Evolutionary conservation across 1,140 invertebrate species (phyloP), one percentile per base, ranked within the genome.

Genomic region (Lycorma delicatula): DNA sequence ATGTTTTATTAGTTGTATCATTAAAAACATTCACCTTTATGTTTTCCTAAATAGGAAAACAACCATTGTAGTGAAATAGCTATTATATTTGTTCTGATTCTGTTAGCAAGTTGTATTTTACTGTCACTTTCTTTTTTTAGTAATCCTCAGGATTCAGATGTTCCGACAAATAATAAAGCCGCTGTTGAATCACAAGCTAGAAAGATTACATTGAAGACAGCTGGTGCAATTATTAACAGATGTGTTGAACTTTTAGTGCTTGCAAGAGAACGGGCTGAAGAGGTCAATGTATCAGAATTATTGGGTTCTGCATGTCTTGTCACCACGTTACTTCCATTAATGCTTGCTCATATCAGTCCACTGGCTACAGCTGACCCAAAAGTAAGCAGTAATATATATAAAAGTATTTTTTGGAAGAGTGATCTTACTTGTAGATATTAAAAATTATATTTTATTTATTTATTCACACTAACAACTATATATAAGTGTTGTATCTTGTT

Each of bases 341-440:
- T 89, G 51, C 77, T 91, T 67, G 85, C 88, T 13, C 85, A 92
- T 69, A 84, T 92, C 38, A 86, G 85, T 67, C 85, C 87, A 13
- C 74, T 92, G 29, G 88, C 85, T 28, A 83, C 84, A 46, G 85
- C 85, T 44, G 88, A 93, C 74, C 86, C 89, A 2, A 81, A 86
- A 71, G 88, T 89, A 74, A 74, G 29, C 29, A 16, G 16, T n/a
- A 34, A 34, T 7, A 34, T 34, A 34, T n/a, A n/a, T n/a, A n/a
- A n/a, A 47, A 34, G 20, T 46, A 70, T 68, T 48, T 9, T 26
- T 55, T 56, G 50, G 12, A 36, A 18, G n/a, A 13, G 16, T 16
- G 27, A 31, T 20, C 13, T 4, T 18, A 16, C 13, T 9, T 31
- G 6, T 53, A 26, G 6, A 18, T 18, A 11, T 34, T 34, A 36